phyloP scores from a whole-genome alignment of 2,888 invertebrate species.

The Apodemia zela region DNA sequence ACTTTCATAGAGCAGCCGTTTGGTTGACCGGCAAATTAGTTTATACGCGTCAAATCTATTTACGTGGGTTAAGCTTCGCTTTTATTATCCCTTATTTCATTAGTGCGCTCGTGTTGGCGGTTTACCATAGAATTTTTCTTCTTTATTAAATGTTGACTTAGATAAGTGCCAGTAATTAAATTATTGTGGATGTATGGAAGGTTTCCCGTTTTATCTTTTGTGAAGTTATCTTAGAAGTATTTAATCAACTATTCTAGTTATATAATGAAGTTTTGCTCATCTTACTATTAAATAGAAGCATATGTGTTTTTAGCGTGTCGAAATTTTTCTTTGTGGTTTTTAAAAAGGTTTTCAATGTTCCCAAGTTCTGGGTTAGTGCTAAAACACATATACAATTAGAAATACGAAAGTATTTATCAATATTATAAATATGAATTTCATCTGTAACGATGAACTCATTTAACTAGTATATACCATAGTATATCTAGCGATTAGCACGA shows the following conservation, averaged over 20 bases:
- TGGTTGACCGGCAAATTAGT: conserved; percentile 28
- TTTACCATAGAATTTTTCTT: conserved; percentile 19
- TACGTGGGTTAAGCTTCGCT: conserved; percentile 22
- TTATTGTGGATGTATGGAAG: not conserved
- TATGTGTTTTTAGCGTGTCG: too few species aligned
- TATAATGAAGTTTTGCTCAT: not conserved
- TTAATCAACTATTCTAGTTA: not conserved
- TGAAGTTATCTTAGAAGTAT: not conserved
- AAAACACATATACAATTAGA: too few species aligned
- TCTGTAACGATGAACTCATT: too few species aligned
- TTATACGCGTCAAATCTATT: conserved; percentile 29
- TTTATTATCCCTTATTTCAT: conserved; percentile 32
- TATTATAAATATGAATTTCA: too few species aligned
- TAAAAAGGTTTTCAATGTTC: too few species aligned
- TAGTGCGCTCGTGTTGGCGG: conserved; percentile 23
- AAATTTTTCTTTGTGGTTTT: too few species aligned
- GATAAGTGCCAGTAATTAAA: conserved; percentile 14
- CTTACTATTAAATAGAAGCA: too few species aligned
- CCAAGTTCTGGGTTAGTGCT: too few species aligned
- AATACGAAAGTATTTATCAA: too few species aligned
- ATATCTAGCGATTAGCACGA: too few species aligned
- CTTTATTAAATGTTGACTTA: conserved; percentile 4
- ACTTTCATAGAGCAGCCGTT: conserved; percentile 17
- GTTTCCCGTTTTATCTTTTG: not conserved
- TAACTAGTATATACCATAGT: too few species aligned